Percentiles rank a stretch among this genome's conserved stretches.
Conservation (phyloP, 2,113 vertebrate genomes). For the Orthochromis indermauri region DNA sequence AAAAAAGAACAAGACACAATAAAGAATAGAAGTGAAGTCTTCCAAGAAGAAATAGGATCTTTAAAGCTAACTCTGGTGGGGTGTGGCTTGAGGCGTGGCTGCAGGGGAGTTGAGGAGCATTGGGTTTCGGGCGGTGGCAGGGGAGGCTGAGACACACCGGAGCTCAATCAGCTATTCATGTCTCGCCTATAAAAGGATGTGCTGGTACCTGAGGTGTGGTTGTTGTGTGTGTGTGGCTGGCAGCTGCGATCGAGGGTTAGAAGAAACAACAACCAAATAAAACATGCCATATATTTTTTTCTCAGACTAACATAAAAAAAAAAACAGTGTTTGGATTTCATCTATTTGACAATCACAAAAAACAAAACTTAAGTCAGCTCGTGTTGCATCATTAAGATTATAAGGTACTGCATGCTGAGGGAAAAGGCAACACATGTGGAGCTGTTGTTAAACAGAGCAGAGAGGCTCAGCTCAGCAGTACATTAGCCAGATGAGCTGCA, state of each 20-base stretch:
- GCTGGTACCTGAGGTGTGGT: neutral
- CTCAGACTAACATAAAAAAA: neutral
- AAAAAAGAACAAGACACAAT: neutral
- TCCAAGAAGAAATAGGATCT: neutral
- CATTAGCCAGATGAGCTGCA: neutral
- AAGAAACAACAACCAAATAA: neutral
- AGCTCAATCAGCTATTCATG: neutral
- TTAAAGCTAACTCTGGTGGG: neutral
- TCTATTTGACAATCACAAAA: neutral
- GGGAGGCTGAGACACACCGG: neutral
- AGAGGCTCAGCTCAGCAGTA: neutral
- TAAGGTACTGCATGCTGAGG: neutral
- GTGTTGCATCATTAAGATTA: neutral
- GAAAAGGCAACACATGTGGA: neutral
- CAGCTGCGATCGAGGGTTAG: neutral
- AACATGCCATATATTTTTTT: neutral
- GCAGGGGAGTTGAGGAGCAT: neutral
- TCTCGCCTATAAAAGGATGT: neutral
- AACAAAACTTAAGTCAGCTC: neutral
- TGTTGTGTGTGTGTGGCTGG: neutral
- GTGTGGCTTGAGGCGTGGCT: neutral
- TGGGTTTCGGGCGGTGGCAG: rapidly evolving
- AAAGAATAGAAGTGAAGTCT: neutral
- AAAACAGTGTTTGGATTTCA: neutral
- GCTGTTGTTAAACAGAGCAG: neutral